Evolutionary conservation across 2,888 invertebrate species (phyloP), one percentile per base, ranked within the genome.

Genomic region (Dicycla oo): DNA sequence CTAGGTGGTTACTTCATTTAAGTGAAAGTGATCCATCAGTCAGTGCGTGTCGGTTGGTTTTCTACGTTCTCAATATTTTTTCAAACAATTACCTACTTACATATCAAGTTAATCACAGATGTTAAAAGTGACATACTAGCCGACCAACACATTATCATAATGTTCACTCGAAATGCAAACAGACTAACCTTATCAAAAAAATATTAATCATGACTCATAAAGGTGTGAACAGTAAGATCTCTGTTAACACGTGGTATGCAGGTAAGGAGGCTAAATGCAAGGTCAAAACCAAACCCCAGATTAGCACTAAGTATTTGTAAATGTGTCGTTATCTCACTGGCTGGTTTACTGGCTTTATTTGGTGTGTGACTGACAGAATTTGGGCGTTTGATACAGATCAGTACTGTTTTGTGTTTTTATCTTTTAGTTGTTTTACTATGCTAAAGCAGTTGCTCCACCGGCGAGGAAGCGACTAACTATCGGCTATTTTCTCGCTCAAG

Each of bases 151-250:
- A 58, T 58, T 77, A 71, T 71, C 54, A 56, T 47, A 34, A 51
- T 58, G 54, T 73, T 65, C 45, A 65, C 47, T 61, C 30, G n/a
- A 45, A 57, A 60, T 80, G 49, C 53, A 61, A 65, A 79, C 72
- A 53, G 57, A 53, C n/a, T 49, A 73, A 80, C 81, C 78, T 78
- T 80, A 78, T 73, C 81, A 73, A 69, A 65, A n/a, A 58, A 63
- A 60, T 67, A 72, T 74, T 58, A 64, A 56, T 49, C 78, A 53
- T 76, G 80, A 80, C 8, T 77, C 78, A 61, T 80, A 64, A 53
- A 69, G 62, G 66, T 73, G 73, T 63, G 56, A 66, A 65, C 64
- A 47, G 40, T 30, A 43, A 66, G 53, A 81, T 49, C 56, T 68
- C 67, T 71, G 45, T 68, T 63, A 34, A 58, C 45, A 54, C n/a